Conservation (phyloP, 2,888 invertebrate genomes). For the Tiliacea citrago region DNA sequence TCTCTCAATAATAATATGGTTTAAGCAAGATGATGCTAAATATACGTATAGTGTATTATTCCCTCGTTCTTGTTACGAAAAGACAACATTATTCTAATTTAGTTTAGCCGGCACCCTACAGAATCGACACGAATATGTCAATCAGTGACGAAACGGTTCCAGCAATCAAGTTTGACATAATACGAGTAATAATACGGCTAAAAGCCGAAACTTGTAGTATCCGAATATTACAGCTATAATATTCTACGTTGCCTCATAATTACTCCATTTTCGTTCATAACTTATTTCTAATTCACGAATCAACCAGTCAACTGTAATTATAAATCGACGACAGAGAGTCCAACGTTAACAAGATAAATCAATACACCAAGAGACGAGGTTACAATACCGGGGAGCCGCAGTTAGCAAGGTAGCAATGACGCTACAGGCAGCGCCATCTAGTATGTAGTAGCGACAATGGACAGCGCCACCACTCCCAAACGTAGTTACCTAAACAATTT, state of each 20-base stretch:
- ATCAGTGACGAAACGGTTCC: constrained; percentile 36
- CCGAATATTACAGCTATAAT: neutral
- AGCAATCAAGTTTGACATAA: constrained; percentile 8
- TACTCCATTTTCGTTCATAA: constrained; percentile 4
- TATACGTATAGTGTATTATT: constrained; percentile 2
- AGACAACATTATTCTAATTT: constrained; percentile 15
- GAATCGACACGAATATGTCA: constrained; percentile 26
- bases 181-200: constrained; percentile 26
- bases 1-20: neutral
- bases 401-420: neutral
- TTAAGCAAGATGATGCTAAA: neutral
- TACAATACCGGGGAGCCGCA: neutral
- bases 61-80: neutral
- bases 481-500: too few species aligned
- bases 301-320: constrained; percentile 37
- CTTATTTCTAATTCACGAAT: constrained; percentile 31
- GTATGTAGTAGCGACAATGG: constrained; percentile 45
- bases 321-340: constrained; percentile 22
- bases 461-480: constrained; percentile 11
- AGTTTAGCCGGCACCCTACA: neutral
- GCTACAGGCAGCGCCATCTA: constrained; percentile 61
- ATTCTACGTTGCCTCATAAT: neutral
- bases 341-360: constrained; percentile 39
- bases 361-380: constrained; percentile 37
- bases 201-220: neutral